A percentile compares a stretch with the other conserved stretches of the same genome.
phyloP scores from a whole-genome alignment of 2,888 invertebrate species.

The Cynaeus angustus region DNA sequence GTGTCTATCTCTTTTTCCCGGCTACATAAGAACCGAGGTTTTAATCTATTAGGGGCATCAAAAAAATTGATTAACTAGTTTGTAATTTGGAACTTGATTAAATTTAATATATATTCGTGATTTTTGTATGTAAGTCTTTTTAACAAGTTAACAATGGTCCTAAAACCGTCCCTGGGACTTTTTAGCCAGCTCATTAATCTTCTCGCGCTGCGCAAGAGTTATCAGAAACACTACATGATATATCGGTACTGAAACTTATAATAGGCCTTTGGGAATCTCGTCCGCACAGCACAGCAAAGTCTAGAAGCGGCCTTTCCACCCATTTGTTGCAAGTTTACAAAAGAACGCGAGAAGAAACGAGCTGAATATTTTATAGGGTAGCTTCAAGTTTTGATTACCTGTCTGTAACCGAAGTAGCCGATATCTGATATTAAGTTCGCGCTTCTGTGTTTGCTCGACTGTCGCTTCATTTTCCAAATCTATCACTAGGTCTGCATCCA shows the following conservation, averaged over 20 bases:
- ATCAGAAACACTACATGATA: constrained; percentile 68
- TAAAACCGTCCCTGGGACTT: constrained; percentile 15
- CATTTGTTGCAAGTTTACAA: constrained; percentile 66
- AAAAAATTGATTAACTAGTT: too few species aligned
- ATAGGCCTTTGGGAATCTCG: constrained; percentile 67
- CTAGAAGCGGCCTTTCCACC: constrained; percentile 49
- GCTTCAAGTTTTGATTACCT: constrained; percentile 68
- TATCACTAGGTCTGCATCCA: constrained; percentile 42
- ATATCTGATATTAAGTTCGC: constrained; percentile 59
- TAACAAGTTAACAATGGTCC: too few species aligned
- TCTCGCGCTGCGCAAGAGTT: constrained; percentile 71
- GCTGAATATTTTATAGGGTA: constrained; percentile 64
- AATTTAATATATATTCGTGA: too few species aligned
- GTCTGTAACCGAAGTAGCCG: constrained; percentile 58
- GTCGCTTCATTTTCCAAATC: constrained; percentile 50
- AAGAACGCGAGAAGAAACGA: constrained; percentile 62
- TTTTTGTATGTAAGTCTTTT: too few species aligned
- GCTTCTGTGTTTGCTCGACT: constrained; percentile 50
- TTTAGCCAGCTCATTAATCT: constrained; percentile 68
- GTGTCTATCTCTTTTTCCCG: too few species aligned
- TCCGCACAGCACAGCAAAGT: constrained; percentile 56
- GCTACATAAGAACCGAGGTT: too few species aligned
- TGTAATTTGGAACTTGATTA: too few species aligned
- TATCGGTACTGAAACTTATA: constrained; percentile 70
- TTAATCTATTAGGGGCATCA: too few species aligned